Evolutionary conservation across 1,140 invertebrate genomes (phyloP).

Genomic region (Bombus ignitus): DNA sequence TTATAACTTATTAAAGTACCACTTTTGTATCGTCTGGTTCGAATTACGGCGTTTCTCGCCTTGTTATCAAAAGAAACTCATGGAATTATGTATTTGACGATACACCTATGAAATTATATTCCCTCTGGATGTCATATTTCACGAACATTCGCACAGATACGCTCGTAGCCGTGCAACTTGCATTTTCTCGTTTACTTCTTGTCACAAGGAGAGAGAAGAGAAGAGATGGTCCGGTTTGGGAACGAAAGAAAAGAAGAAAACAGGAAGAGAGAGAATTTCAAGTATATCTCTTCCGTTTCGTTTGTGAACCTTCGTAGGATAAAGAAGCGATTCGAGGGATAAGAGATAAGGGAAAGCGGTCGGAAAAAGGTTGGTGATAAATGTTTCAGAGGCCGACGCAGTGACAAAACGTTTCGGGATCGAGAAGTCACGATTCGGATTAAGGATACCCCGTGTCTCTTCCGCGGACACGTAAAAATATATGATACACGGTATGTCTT

Average conservation of each 20-base stretch:
- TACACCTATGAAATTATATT: slow-evolving; percentile 13
- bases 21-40: too few species aligned
- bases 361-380: slow-evolving; percentile 72
- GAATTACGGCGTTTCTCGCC: background rate
- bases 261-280: background rate
- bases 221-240: slow-evolving; percentile 21
- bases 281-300: slow-evolving; percentile 6
- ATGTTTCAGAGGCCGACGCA: slow-evolving; percentile 72
- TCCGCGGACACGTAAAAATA: background rate
- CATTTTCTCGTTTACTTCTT: slow-evolving; percentile 51
- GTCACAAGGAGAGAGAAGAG: slow-evolving; percentile 18
- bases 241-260: background rate
- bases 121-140: slow-evolving; percentile 9
- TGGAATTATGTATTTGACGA: slow-evolving; percentile 5
- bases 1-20: too few species aligned
- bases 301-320: background rate
- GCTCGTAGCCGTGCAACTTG: background rate
- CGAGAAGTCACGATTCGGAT: slow-evolving; percentile 68
- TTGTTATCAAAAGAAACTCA: background rate
- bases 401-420: slow-evolving; percentile 74
- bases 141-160: background rate
- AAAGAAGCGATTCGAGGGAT: background rate
- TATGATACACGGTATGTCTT: background rate
- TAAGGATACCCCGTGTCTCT: slow-evolving; percentile 18
- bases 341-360: slow-evolving; percentile 24